These are phyloP conservation scores for Fulica atra DNA, from an alignment of 2,113 vertebrate species.

Conservation along the genomic window DNA sequence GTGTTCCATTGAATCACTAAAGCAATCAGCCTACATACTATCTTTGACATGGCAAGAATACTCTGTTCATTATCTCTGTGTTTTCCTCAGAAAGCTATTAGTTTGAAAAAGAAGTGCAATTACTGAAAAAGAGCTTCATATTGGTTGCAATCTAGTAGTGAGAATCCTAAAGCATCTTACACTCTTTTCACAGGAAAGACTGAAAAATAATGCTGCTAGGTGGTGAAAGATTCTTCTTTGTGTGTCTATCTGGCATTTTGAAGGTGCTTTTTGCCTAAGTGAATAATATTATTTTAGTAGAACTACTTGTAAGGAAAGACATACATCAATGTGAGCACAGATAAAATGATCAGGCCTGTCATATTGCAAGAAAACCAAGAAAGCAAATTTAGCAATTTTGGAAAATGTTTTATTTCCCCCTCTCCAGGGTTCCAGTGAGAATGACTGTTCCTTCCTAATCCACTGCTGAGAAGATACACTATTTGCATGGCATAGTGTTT, in stretches of 20 bases:
- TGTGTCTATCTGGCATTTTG: background rate
- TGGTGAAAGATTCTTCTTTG: background rate
- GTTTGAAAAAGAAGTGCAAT: background rate
- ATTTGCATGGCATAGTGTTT: background rate
- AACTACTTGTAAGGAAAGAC: background rate
- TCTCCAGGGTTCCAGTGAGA: background rate
- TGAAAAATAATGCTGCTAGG: background rate
- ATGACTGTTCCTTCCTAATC: background rate
- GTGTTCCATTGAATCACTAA: background rate
- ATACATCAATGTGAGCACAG: background rate
- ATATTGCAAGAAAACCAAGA: background rate
- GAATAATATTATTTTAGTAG: background rate
- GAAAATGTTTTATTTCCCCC: constrained; percentile 2
- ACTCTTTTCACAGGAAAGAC: background rate
- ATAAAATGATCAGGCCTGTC: background rate
- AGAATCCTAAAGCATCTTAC: background rate
- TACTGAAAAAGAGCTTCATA: background rate
- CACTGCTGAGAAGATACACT: background rate
- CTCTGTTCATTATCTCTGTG: background rate
- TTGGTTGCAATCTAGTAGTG: background rate
- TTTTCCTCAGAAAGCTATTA: background rate
- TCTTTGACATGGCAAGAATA: background rate
- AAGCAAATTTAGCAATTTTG: background rate
- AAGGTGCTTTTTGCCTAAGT: background rate
- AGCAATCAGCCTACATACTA: background rate